These are phyloP conservation scores for Furcula furcula DNA, from an alignment of 2,888 invertebrate genomes.

Conservation along the genomic window DNA sequence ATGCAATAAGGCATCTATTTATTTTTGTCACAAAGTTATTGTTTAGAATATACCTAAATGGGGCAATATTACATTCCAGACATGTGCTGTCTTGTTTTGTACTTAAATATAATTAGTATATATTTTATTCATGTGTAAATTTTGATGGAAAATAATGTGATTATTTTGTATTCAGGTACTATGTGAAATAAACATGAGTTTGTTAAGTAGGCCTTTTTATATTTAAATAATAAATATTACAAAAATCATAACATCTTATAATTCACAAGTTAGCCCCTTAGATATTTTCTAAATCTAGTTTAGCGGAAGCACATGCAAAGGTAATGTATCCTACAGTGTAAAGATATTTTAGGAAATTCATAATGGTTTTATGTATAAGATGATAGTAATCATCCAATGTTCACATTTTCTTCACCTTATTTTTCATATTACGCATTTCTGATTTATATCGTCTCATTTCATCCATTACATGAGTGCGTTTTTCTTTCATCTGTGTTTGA, in stretches of 20 bases:
- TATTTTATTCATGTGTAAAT: slow-evolving; percentile 63
- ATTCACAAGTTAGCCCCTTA: slow-evolving; percentile 3
- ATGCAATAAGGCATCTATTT: slow-evolving; percentile 22
- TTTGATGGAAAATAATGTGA: slow-evolving; percentile 64
- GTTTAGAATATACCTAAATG: slow-evolving; percentile 25
- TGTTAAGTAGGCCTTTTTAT: slow-evolving; percentile 51
- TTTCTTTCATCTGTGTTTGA: slow-evolving; percentile 66
- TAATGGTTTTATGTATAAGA: not conserved
- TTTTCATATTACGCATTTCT: slow-evolving; percentile 73
- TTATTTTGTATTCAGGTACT: slow-evolving; percentile 51
- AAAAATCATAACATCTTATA: slow-evolving; percentile 33
- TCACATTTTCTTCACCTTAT: slow-evolving; percentile 69
- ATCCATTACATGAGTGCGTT: slow-evolving; percentile 69
- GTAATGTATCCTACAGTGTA: no score
- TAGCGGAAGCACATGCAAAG: no score
- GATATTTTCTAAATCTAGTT: not conserved
- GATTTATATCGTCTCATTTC: slow-evolving; percentile 76
- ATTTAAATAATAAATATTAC: slow-evolving; percentile 64
- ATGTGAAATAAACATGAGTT: slow-evolving; percentile 44
- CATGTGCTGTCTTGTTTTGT: slow-evolving; percentile 73
- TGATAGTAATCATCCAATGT: slow-evolving; percentile 2
- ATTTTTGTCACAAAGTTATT: slow-evolving; percentile 38
- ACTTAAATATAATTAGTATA: slow-evolving; percentile 62
- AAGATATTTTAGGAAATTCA: not conserved
- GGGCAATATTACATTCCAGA: slow-evolving; percentile 68